These are phyloP conservation scores for Athene noctua DNA, from an alignment of 2,113 vertebrate species.

Conservation along the genomic window DNA sequence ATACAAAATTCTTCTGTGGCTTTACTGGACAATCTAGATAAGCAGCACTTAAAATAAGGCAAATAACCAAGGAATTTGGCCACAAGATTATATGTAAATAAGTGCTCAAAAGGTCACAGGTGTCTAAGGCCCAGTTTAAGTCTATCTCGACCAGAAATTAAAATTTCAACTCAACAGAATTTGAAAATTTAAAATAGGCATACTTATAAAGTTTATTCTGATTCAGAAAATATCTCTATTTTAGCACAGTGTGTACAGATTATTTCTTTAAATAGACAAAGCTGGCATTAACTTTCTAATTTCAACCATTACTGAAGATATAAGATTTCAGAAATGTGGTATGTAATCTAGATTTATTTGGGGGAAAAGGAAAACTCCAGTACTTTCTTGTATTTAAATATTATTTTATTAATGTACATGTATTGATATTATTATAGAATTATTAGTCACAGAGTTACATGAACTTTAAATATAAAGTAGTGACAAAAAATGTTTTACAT, in stretches of 20 bases:
- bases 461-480: neutral
- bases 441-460: neutral
- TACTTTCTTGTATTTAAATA: neutral
- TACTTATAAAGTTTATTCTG: neutral
- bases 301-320: neutral
- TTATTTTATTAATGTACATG: neutral
- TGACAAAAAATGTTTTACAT: neutral
- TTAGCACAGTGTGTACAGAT: neutral
- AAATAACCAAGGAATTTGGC: neutral
- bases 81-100: neutral
- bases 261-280: neutral
- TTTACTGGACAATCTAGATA: neutral
- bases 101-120: neutral
- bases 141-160: neutral
- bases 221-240: neutral
- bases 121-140: neutral
- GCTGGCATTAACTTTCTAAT: neutral
- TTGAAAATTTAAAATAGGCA: neutral
- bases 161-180: neutral
- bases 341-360: neutral
- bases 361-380: neutral
- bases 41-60: neutral
- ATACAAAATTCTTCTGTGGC: neutral
- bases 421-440: neutral
- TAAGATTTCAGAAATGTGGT: neutral